Evolutionary conservation across 37 sponge, comb jelly and placozoan genomes (phyloP).

Genomic region (Ianthella basta): DNA sequence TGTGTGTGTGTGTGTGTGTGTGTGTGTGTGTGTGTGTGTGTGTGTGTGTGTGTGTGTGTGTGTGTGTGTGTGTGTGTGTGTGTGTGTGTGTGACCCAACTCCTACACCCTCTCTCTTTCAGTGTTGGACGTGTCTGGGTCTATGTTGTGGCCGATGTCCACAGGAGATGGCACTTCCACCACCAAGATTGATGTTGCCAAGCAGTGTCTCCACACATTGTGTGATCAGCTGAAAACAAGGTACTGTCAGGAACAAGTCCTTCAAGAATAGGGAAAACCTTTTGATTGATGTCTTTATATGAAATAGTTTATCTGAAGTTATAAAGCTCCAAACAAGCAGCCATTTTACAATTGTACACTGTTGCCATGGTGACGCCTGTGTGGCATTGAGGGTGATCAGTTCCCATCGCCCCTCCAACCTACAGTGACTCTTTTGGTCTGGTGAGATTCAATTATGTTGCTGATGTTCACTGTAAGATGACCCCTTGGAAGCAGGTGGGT

Average conservation of each 20-base stretch:
- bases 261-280: too few relatives aligned
- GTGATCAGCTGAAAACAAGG: slow-evolving; percentile 52
- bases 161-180: background rate
- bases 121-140: slow-evolving; percentile 67
- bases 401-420: background rate
- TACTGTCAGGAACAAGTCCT: too few relatives aligned
- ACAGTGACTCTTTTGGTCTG: slow-evolving; percentile 57
- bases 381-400: background rate
- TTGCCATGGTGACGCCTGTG: background rate
- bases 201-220: slow-evolving; percentile 39
- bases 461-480: background rate
- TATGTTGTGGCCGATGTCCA: slow-evolving; percentile 32
- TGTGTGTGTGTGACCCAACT: too few relatives aligned
- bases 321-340: too few relatives aligned
- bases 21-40: too few relatives aligned
- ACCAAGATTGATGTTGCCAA: slow-evolving; percentile 55
- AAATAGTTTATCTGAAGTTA: too few relatives aligned
- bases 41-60: too few relatives aligned
- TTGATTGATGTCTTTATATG: too few relatives aligned
- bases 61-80: too few relatives aligned
- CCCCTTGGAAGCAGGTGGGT: slow-evolving; percentile 8
- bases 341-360: too few relatives aligned
- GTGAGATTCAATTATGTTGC: slow-evolving; percentile 51
- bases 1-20: too few relatives aligned
- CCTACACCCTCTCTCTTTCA: too few relatives aligned